Conservation (phyloP, 2,113 vertebrate species). For the Argyrosomus japonicus region DNA sequence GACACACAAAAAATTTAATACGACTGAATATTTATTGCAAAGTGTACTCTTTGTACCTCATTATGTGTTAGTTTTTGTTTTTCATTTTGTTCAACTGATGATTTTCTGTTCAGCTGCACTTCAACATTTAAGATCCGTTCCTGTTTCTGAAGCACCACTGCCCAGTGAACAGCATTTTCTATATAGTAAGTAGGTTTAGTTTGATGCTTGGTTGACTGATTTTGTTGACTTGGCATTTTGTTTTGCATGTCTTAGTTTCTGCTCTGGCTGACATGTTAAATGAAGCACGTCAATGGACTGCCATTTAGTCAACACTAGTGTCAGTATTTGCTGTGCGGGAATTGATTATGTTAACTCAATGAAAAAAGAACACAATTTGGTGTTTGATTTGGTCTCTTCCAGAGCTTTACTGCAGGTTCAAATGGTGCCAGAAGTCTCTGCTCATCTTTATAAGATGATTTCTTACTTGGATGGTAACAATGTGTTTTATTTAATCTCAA, state of each 20-base stretch:
- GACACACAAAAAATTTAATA: neutral
- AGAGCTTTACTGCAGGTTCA: neutral
- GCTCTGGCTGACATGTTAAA: conserved; percentile 50
- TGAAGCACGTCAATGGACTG: conserved; percentile 48
- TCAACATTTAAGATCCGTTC: neutral
- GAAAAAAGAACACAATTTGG: conserved; percentile 10
- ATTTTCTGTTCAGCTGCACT: neutral
- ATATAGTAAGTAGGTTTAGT: conserved; percentile 16
- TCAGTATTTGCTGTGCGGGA: conserved; percentile 32
- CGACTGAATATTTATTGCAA: neutral
- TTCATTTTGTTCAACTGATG: neutral
- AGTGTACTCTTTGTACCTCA: neutral
- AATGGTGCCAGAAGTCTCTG: neutral
- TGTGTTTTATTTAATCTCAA: neutral
- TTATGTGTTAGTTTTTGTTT: neutral
- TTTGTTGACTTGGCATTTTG: conserved; percentile 62
- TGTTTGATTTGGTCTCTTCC: neutral
- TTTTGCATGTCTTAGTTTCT: conserved; percentile 47
- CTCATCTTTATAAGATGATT: neutral
- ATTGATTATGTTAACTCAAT: conserved; percentile 36
- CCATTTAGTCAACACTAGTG: conserved; percentile 48
- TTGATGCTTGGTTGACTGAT: conserved; percentile 37
- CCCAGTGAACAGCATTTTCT: neutral
- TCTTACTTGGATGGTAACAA: neutral
- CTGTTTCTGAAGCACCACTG: neutral